Conservation (phyloP, 1,140 invertebrate genomes). For the Lysiphlebus fabarum region DNA sequence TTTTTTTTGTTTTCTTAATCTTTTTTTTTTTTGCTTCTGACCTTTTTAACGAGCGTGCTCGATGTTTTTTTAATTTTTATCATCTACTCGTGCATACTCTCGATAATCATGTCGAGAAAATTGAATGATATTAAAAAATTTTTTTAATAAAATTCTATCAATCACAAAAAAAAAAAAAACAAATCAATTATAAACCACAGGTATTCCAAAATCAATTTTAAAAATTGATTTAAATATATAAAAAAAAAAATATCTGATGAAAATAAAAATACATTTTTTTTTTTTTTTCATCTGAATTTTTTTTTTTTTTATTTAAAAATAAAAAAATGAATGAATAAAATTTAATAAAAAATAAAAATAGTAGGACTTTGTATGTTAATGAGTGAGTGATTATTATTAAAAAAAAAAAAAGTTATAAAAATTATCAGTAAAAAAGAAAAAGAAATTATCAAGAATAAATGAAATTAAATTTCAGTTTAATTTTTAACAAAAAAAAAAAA, state of each 20-base stretch:
- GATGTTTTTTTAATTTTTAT: no score
- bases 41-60: no score
- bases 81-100: conserved; percentile 6
- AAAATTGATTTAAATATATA: conserved; percentile 46
- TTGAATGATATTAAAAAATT: no score
- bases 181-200: not conserved
- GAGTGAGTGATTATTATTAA: conserved; percentile 23
- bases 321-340: conserved; percentile 15
- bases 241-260: conserved; percentile 20
- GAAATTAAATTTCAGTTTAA: conserved; percentile 37
- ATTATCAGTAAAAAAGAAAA: conserved; percentile 31
- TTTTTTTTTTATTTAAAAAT: not conserved
- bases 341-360: conserved; percentile 17
- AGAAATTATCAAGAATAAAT: conserved; percentile 33
- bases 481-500: conserved; percentile 35
- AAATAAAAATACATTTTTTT: no score
- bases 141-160: no score
- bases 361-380: conserved; percentile 21
- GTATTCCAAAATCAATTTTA: conserved; percentile 20
- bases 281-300: conserved; percentile 3
- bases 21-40: no score
- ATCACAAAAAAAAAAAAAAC: not conserved
- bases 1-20: no score
- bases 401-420: conserved; percentile 18
- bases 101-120: not conserved